A percentile compares a stretch with the other conserved stretches of the same genome.
Conservation (phyloP, 2,888 invertebrate species). For the Ormyrus thymus region DNA sequence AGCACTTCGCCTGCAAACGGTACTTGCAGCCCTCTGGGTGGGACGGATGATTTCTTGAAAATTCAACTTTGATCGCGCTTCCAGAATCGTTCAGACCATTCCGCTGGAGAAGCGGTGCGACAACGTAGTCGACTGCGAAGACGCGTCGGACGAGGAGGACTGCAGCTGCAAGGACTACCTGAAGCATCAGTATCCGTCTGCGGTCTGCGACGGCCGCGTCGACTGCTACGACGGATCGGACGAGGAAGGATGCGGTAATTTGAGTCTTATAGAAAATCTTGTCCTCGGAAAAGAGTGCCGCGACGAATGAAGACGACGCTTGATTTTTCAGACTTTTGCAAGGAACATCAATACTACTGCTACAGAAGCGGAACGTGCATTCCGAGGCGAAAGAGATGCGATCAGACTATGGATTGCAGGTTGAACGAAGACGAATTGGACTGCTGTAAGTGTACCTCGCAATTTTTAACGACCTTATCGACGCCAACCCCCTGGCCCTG, state of each 20-base stretch:
- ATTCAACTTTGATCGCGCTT: neutral
- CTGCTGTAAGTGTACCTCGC: slow-evolving; percentile 80
- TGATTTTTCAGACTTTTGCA: slow-evolving; percentile 77
- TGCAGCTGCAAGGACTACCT: slow-evolving; percentile 86
- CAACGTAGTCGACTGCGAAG: slow-evolving; percentile 85
- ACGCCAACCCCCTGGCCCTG: too few species aligned
- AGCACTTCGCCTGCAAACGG: slow-evolving; percentile 45
- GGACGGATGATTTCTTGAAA: neutral
- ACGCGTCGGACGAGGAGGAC: slow-evolving; percentile 85
- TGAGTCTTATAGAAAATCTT: neutral
- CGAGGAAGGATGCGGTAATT: slow-evolving; percentile 84
- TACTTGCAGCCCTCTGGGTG: neutral
- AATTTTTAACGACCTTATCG: neutral
- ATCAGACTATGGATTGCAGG: slow-evolving; percentile 81
- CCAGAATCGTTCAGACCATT: slow-evolving; percentile 83
- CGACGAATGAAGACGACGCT: too few species aligned
- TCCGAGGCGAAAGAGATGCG: slow-evolving; percentile 79
- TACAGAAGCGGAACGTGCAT: slow-evolving; percentile 81
- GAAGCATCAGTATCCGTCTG: slow-evolving; percentile 75
- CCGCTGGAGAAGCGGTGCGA: slow-evolving; percentile 81
- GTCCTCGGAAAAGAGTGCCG: too few species aligned
- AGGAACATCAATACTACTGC: slow-evolving; percentile 80
- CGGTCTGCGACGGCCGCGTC: slow-evolving; percentile 84
- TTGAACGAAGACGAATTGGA: slow-evolving; percentile 86
- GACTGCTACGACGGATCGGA: slow-evolving; percentile 87